Evolutionary conservation across 2,113 vertebrate genomes (phyloP), one percentile per base, ranked within the genome.

Genomic region (Tenebrosternarchus preto): DNA sequence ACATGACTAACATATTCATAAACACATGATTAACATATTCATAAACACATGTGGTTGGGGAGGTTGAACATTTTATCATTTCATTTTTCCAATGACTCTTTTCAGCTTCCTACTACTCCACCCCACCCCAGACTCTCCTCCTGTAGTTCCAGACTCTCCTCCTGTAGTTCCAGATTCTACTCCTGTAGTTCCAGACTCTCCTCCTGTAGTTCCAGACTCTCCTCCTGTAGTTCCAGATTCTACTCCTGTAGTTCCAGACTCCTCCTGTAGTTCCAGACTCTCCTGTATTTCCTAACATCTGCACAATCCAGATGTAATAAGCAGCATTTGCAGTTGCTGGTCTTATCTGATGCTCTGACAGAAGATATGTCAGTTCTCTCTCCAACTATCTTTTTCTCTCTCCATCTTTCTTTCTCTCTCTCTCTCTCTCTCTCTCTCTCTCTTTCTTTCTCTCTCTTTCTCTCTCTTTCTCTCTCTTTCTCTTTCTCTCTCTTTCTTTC

Each of bases 241-340:
- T n/a, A n/a, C n/a, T n/a, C n/a, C n/a, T n/a, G n/a, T n/a, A n/a
- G n/a, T n/a, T n/a, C n/a, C n/a, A n/a, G n/a, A n/a, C n/a, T n/a
- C n/a, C n/a, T n/a, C n/a, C n/a, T 19, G 57, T 11, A 5, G 46
- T 69, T 59, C 55, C 64, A 59, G 76, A 16, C 68, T 59, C 29
- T 59, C 17, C 25, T 46, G 61, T 25, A 12, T 55, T 50, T 50
- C 50, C n/a, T n/a, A n/a, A 74, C 69, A n/a, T 16, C 50, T 73
- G 57, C 61, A 68, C 36, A 75, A 83, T 83, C 79, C 69, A 79
- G 75, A 83, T 73, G 67, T 75, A 75, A 76, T 83, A 71, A 39
- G 43, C 63, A 63, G 19, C 61, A 76, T 80, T 80, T 83, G 71
- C 76, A 83, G 78, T 61, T 29, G 22, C 2, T 60, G 78, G 77